Percentiles rank a stretch among this genome's conserved stretches.
Evolutionary conservation across 92 coral and sea anemone genomes (phyloP).

Genomic region (Virgularia gustaviana): DNA sequence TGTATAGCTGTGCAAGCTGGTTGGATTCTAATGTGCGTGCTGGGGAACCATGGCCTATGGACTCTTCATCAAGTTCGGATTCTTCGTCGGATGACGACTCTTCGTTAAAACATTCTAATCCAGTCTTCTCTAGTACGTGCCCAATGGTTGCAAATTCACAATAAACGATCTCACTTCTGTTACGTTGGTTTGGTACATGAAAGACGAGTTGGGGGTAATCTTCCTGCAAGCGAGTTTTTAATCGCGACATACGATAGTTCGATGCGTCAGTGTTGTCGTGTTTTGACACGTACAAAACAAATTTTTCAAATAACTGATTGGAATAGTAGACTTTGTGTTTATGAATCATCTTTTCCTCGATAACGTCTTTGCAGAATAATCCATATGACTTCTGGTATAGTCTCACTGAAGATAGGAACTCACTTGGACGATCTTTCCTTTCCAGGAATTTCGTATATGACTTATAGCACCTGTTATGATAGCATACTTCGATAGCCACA

Average conservation of each 20-base stretch:
- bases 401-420: neutral
- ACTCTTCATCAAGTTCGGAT: slow-evolving; percentile 5
- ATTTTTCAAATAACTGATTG: neutral
- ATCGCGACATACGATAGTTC: neutral
- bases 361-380: neutral
- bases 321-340: neutral
- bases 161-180: slow-evolving; percentile 6
- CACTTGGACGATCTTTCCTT: neutral
- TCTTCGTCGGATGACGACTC: too few relatives aligned
- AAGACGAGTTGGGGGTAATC: neutral
- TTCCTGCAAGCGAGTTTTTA: neutral
- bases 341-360: neutral
- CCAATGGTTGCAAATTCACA: too few relatives aligned
- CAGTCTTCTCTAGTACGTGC: too few relatives aligned
- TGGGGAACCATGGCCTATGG: neutral
- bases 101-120: too few relatives aligned
- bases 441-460: neutral
- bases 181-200: neutral
- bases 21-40: neutral
- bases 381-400: neutral
- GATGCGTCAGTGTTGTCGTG: neutral
- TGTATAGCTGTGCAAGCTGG: too few relatives aligned
- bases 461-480: slow-evolving; percentile 9
- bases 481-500: slow-evolving; percentile 6
- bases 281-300: neutral